Evolutionary conservation across 2,888 invertebrate species (phyloP).

Genomic region (Caenorhabditis becei): DNA sequence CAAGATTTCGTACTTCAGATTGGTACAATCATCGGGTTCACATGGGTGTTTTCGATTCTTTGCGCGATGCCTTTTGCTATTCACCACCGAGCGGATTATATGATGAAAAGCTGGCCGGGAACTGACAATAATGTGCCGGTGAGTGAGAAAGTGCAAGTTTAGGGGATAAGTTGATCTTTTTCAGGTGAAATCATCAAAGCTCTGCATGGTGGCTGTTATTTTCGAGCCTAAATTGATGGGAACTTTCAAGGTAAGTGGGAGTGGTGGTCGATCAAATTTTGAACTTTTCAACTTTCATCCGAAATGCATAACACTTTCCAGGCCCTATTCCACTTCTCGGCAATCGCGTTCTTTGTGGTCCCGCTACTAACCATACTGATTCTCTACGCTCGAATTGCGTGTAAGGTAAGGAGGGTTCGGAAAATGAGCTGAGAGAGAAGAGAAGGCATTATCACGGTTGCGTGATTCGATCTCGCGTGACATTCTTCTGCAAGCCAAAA

Average conservation of each 20-base stretch:
- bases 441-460: conserved; percentile 13
- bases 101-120: conserved; percentile 71
- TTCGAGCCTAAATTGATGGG: conserved; percentile 63
- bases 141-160: neutral
- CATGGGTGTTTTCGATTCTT: conserved; percentile 71
- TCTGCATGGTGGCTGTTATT: conserved; percentile 72
- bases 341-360: conserved; percentile 70
- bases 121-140: conserved; percentile 65
- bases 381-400: conserved; percentile 68
- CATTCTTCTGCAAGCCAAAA: conserved; percentile 2
- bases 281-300: conserved; percentile 1
- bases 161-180: conserved; percentile 13
- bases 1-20: conserved; percentile 22
- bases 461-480: conserved; percentile 15
- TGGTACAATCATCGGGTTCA: conserved; percentile 37
- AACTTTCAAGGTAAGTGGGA: conserved; percentile 56
- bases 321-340: conserved; percentile 73
- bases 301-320: conserved; percentile 38
- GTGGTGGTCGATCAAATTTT: conserved; percentile 2
- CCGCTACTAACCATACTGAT: conserved; percentile 70
- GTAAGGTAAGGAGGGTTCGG: conserved; percentile 50
- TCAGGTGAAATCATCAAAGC: conserved; percentile 67
- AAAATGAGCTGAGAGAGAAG: too few relatives aligned
- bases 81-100: conserved; percentile 72
- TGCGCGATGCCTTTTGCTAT: conserved; percentile 71